These are phyloP conservation scores for Leptocoma aspasia DNA, from an alignment of 2,113 vertebrate genomes.

Conservation along the genomic window DNA sequence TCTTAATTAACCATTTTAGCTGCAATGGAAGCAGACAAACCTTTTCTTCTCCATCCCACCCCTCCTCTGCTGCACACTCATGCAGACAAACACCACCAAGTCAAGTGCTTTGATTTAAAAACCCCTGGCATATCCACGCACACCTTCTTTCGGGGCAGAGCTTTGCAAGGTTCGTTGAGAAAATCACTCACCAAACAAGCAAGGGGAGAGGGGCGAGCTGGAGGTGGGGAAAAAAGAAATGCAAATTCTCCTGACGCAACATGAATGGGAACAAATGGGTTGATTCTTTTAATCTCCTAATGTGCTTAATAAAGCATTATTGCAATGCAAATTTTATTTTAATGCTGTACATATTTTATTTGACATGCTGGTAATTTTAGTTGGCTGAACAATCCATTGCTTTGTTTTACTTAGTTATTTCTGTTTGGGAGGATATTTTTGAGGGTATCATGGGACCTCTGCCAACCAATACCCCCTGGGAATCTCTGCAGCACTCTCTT, in stretches of 20 bases:
- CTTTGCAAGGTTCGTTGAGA: slow-evolving; percentile 11
- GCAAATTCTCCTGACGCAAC: slow-evolving; percentile 24
- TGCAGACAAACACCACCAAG: slow-evolving; percentile 49
- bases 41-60: slow-evolving; percentile 59
- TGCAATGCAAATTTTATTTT: slow-evolving; percentile 59
- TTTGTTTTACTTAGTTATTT: slow-evolving; percentile 29
- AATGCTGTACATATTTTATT: slow-evolving; percentile 32
- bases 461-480: background rate
- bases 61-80: slow-evolving; percentile 12
- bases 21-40: slow-evolving; percentile 47
- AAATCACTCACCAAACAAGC: background rate
- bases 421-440: background rate
- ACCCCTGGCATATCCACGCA: background rate
- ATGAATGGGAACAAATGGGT: slow-evolving; percentile 22
- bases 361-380: slow-evolving; percentile 29
- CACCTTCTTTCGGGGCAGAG: background rate
- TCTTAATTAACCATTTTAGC: slow-evolving; percentile 72
- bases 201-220: background rate
- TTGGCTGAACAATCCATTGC: background rate
- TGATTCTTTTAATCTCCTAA: slow-evolving; percentile 54
- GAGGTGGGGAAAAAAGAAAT: slow-evolving; percentile 6
- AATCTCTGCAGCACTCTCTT: background rate
- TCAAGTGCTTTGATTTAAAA: slow-evolving; percentile 59
- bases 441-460: background rate
- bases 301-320: slow-evolving; percentile 62